Conservation (phyloP, 2,888 invertebrate genomes). For the Apamea crenata region DNA sequence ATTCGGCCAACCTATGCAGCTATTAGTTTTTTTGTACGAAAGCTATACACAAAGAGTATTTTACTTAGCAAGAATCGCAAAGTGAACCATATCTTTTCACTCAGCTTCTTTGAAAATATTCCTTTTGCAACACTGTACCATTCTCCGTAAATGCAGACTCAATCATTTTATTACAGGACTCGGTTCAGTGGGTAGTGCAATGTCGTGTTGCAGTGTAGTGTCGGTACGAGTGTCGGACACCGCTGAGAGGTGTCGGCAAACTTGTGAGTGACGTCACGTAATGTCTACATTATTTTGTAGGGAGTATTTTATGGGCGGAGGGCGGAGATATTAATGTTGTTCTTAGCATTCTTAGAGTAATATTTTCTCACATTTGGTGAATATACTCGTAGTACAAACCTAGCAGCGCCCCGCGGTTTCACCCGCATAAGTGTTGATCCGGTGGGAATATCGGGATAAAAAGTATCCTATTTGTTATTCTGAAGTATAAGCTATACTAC, state of each 20-base stretch:
- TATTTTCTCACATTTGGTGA: neutral
- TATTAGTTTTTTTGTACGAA: neutral
- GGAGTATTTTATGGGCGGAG: neutral
- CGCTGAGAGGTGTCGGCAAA: conserved; percentile 42
- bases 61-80: neutral
- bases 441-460: neutral
- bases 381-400: neutral
- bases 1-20: neutral
- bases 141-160: neutral
- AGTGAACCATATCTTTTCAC: neutral
- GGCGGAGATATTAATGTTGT: neutral
- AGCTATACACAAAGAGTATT: neutral
- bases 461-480: neutral
- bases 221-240: conserved; percentile 33
- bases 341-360: neutral
- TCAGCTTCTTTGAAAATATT: neutral
- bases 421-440: neutral
- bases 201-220: conserved; percentile 28
- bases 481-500: too few relatives aligned
- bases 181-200: conserved; percentile 15
- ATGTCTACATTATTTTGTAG: neutral
- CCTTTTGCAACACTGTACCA: conserved; percentile 10
- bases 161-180: conserved; percentile 11
- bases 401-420: neutral
- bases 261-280: conserved; percentile 37